A percentile compares a stretch with the other conserved stretches of the same genome.
phyloP scores from a whole-genome alignment of 1,140 invertebrate species.

The Portunus trituberculatus region DNA sequence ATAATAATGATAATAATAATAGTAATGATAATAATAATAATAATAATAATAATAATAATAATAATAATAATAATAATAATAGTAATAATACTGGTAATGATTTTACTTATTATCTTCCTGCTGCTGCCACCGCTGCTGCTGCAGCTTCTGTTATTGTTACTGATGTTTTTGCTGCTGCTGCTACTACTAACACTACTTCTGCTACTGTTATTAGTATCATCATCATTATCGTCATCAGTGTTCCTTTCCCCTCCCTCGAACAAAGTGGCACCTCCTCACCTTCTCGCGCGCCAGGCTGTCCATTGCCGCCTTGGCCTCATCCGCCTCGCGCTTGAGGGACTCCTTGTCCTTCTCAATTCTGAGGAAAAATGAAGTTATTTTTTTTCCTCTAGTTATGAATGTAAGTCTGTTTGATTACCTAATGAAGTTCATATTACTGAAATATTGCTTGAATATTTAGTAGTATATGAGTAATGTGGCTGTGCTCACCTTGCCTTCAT shows the following conservation, averaged over 20 bases:
- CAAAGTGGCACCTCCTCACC: not conserved
- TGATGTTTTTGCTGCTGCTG: no score
- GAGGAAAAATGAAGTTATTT: not conserved
- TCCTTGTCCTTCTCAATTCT: conserved; percentile 71
- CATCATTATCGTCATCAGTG: not conserved
- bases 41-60: no score
- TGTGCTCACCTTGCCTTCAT: conserved; percentile 65
- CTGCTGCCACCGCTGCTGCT: no score
- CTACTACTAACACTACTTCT: not conserved
- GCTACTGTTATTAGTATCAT: not conserved
- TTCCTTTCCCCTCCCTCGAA: not conserved
- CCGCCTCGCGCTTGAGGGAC: conserved; percentile 60
- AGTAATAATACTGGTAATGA: no score
- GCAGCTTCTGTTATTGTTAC: no score
- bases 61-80: no score
- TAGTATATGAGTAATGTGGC: not conserved
- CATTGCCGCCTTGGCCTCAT: conserved; percentile 69
- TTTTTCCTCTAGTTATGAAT: no score
- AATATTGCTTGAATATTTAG: not conserved
- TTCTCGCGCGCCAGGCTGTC: conserved; percentile 61
- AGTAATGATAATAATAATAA: no score
- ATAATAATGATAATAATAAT: no score
- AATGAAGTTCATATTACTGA: no score
- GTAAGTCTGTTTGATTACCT: no score
- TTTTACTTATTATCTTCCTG: no score